Base-by-base conservation (phyloP, 2,797 vertebrate species). In the Coregonus sp. region DNA sequence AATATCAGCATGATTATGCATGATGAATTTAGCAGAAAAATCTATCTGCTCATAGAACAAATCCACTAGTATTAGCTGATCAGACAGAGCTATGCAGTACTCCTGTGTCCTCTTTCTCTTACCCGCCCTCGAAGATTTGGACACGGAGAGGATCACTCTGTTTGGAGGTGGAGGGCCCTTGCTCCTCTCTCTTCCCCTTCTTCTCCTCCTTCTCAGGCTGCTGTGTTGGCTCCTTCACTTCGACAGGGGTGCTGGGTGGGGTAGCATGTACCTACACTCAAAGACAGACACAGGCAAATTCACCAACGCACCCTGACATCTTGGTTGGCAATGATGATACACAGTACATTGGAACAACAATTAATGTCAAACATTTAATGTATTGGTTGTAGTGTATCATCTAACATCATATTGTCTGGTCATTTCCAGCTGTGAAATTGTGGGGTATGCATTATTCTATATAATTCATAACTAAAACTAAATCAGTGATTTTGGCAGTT, bases 51-150 rank as follows among this genome's bases (percentile, higher is more conserved):
- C 18, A 61, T 20, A 61, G 56, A 16, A 25, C 56, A n/a, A 25
- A 20, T 61, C 9, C 5, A 61, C 20, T 47, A 47, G 40, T 61
- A 25, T 25, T 25, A 25, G 25, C 25, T 25, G 25, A 25, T 25
- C 25, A 25, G 25, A 25, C 25, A 25, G 1, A 25, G 25, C 25
- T 25, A 25, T 25, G 25, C 25, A 25, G 25, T 25, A 25, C 25
- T 25, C 25, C 25, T 25, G 25, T 25, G 25, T 11, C 40, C 40
- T 47, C 40, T 59, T 59, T 59, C 56, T 63, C 95, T 96, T 91
- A 99, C 97, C 95, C 94, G 92, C 94, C 94, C 90, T 97, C 95
- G 81, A 95, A 95, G 89, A 95, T 95, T 93, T 94, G 94, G 82
- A 95, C 93, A 88, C 37, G 1, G 11, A 90, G 88, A 0, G 93